Base-by-base conservation (phyloP, 2,113 vertebrate genomes). In the Cathartes aura region DNA sequence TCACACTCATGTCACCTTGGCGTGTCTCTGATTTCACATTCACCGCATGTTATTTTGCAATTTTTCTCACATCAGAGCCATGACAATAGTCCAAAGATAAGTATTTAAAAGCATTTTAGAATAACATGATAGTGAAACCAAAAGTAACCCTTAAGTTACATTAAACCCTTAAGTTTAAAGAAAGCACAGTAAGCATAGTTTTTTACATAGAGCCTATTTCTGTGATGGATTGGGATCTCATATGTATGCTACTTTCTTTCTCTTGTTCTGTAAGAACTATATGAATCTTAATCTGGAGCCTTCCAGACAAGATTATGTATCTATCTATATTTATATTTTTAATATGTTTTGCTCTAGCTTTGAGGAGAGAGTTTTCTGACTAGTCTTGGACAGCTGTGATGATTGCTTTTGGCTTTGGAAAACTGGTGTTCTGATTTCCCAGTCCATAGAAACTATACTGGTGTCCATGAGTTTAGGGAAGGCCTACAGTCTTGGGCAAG, bases 71-170 rank as follows among this genome's bases (percentile, higher is more conserved):
- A 74, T 60, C 43, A 58, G 58, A 92, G 30, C 53, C 30, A n/a
- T 67, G 70, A 90, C 81, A 81, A 32, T 21, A 48, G 72, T 58
- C 64, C 68, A 95, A 66, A 56, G 15, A 47, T 29, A 88, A 87
- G 55, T 50, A 76, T 89, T 91, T 90, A 24, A 71, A 97, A 89
- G 17, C 22, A 93, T 90, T 94, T 94, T 74, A 72, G 67, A 80
- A 87, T 62, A 90, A 67, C 87, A 79, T 27, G 19, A 12, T 64
- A 86, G 40, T 50, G 73, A 82, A 96, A 32, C 20, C 21, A 79
- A 76, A 79, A 21, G 24, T 70, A 91, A 93, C 45, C 66, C 52
- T 62, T 32, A 74, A 88, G 15, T 50, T 89, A 64, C 27, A 20
- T 76, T 86, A 53, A 89, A 74, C 27, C 17, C 59, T 78, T 43